These are phyloP conservation scores for Dryobotodes eremita DNA, from an alignment of 2,888 invertebrate genomes.

Conservation along the genomic window DNA sequence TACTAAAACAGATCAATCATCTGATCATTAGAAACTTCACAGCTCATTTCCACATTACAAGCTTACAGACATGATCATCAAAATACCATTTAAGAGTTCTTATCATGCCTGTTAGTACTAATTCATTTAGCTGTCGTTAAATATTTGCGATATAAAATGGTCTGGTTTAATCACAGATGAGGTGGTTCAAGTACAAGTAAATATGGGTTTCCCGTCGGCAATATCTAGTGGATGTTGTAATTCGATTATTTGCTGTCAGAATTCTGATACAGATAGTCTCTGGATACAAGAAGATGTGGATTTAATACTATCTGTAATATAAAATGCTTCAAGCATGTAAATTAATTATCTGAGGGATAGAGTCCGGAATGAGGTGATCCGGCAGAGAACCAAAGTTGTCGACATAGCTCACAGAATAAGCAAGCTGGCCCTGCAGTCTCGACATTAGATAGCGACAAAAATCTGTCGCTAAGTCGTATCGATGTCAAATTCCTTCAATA, in stretches of 20 bases:
- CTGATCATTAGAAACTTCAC: constrained; percentile 12
- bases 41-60: constrained; percentile 4
- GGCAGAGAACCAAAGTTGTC: no score
- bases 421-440: no score
- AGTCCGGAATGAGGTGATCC: no score
- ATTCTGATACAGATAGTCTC: neutral
- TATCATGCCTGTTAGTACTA: constrained; percentile 38
- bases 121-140: constrained; percentile 59
- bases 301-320: neutral
- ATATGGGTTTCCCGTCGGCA: neutral
- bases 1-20: constrained; percentile 5
- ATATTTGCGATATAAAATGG: constrained; percentile 65
- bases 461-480: no score
- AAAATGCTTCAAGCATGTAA: no score
- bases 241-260: neutral
- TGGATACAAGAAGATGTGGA: neutral
- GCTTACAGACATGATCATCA: constrained; percentile 47
- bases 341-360: no score
- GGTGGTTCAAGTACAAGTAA: neutral
- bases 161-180: constrained; percentile 12
- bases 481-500: no score
- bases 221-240: neutral
- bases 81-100: constrained; percentile 54
- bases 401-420: no score
- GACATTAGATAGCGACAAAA: no score